phyloP scores from a whole-genome alignment of 2,888 invertebrate species.

The Torymus tubicola region DNA sequence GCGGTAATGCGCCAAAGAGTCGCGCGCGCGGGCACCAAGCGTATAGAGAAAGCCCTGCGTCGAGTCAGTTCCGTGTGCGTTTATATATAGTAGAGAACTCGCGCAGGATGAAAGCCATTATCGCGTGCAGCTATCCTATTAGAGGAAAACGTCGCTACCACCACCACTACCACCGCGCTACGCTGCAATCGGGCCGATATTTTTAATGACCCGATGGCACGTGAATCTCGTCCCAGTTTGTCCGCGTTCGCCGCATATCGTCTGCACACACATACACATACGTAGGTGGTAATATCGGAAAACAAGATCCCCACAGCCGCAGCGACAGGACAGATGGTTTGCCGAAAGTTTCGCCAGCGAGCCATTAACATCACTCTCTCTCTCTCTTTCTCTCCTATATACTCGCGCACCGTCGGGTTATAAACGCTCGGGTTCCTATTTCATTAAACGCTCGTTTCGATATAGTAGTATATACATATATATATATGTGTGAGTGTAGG shows the following conservation, averaged over 20 bases:
- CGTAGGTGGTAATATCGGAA: constrained; percentile 24
- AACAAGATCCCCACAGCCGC: constrained; percentile 18
- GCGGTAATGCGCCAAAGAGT: constrained; percentile 1
- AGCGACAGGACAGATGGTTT: constrained; percentile 24
- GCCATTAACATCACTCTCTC: constrained; percentile 45
- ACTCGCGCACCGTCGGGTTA: neutral
- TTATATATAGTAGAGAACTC: neutral
- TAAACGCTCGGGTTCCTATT: constrained; percentile 20
- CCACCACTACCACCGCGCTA: constrained; percentile 24
- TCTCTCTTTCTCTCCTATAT: neutral
- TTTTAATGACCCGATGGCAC: constrained; percentile 61
- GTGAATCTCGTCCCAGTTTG: constrained; percentile 54
- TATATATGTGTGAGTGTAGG: no score
- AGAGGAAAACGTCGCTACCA: constrained; percentile 56
- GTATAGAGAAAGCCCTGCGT: neutral
- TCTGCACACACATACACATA: no score
- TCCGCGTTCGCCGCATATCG: constrained; percentile 19
- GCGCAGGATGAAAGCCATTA: constrained; percentile 63
- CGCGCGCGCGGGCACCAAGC: neutral
- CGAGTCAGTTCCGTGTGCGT: constrained; percentile 6
- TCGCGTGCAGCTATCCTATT: constrained; percentile 65
- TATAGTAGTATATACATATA: no score
- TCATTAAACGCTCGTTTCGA: constrained; percentile 27
- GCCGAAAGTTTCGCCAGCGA: constrained; percentile 18
- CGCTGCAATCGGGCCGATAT: constrained; percentile 58